Conservation (phyloP, 1,140 invertebrate genomes). For the Hormaphis cornu region DNA sequence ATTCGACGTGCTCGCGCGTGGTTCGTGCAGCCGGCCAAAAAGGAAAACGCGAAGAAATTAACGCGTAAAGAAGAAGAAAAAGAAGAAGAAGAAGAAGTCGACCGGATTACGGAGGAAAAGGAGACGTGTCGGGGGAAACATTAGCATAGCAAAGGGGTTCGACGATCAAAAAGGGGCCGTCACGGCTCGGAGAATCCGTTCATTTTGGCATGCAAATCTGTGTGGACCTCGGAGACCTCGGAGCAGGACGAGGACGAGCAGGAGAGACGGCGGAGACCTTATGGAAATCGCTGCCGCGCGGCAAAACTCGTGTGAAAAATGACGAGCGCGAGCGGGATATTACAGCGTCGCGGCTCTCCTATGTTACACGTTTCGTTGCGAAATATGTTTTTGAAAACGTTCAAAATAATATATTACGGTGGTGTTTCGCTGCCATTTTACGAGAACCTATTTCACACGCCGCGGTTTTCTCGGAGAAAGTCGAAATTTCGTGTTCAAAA, state of each 20-base stretch:
- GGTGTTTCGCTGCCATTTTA: too few species aligned
- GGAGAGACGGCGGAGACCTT: neutral
- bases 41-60: constrained; percentile 10
- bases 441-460: too few species aligned
- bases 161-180: constrained; percentile 30
- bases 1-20: too few species aligned
- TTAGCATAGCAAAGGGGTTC: constrained; percentile 31
- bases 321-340: neutral
- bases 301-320: constrained; percentile 13
- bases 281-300: neutral
- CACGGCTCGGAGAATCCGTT: constrained; percentile 27
- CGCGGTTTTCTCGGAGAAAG: too few species aligned
- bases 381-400: too few species aligned
- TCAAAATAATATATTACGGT: too few species aligned
- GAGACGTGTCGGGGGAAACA: neutral
- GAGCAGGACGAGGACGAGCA: too few species aligned
- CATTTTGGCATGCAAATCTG: constrained; percentile 30
- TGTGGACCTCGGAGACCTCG: neutral
- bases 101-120: neutral
- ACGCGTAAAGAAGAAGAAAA: neutral
- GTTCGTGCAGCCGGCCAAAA: neutral
- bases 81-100: neutral
- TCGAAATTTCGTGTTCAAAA: too few species aligned
- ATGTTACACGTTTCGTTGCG: too few species aligned
- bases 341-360: too few species aligned